Evolutionary conservation across 2,113 vertebrate species (phyloP).

Genomic region (Tringa solitaria): DNA sequence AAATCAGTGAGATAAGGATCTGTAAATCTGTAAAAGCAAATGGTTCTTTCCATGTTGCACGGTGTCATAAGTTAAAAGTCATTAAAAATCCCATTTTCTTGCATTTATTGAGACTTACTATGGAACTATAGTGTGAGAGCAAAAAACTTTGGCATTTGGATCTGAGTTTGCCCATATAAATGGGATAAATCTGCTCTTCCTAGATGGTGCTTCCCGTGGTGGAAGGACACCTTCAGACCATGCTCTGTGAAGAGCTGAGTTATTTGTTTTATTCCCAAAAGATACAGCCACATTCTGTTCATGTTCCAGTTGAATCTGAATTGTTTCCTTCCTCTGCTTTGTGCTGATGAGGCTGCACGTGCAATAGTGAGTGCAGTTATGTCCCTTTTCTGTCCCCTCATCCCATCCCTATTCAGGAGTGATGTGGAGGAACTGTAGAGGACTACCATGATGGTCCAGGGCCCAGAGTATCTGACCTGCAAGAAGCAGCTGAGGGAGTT

Average conservation of each 20-base stretch:
- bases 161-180: background rate
- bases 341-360: background rate
- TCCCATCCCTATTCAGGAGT: background rate
- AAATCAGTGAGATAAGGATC: background rate
- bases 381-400: background rate
- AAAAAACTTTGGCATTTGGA: background rate
- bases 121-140: background rate
- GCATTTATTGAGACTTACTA: background rate
- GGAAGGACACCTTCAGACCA: background rate
- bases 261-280: background rate
- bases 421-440: background rate
- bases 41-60: rapidly evolving
- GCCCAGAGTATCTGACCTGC: background rate
- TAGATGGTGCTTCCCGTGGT: background rate
- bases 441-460: background rate
- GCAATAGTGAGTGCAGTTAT: background rate
- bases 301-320: background rate
- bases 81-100: background rate
- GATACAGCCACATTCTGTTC: background rate
- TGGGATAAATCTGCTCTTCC: background rate
- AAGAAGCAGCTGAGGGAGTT: background rate
- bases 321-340: background rate
- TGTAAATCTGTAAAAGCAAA: background rate
- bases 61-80: background rate
- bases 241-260: background rate